Conservation (phyloP, 92 coral and sea anemone genomes). For the Phenganax marumi region DNA sequence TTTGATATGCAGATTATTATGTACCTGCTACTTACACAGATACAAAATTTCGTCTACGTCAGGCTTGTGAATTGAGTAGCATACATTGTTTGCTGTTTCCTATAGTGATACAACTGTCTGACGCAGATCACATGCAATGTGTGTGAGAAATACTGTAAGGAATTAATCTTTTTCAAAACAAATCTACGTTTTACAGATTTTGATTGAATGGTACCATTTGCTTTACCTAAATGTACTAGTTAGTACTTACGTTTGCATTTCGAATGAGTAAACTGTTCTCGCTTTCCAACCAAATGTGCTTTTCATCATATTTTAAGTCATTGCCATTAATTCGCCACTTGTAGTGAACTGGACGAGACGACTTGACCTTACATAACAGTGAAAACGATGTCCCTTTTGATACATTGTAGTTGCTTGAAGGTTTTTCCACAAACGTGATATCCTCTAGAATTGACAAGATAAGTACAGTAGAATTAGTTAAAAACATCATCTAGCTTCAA, state of each 20-base stretch:
- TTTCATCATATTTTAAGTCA: constrained; percentile 22
- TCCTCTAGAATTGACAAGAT: constrained; percentile 21
- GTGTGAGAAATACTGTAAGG: too few relatives aligned
- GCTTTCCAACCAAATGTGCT: constrained; percentile 6
- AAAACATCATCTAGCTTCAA: not conserved
- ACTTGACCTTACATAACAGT: constrained; percentile 15
- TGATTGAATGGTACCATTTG: too few relatives aligned
- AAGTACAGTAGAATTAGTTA: not conserved
- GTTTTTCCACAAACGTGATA: constrained; percentile 15
- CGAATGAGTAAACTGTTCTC: constrained; percentile 15
- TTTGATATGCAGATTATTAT: too few relatives aligned
- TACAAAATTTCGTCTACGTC: too few relatives aligned
- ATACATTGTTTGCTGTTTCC: too few relatives aligned
- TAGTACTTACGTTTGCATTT: constrained; percentile 22
- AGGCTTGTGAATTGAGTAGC: too few relatives aligned
- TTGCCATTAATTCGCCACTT: constrained; percentile 30
- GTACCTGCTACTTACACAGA: too few relatives aligned
- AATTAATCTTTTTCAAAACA: too few relatives aligned
- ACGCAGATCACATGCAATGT: too few relatives aligned
- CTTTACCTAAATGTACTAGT: not conserved
- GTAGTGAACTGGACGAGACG: constrained; percentile 22
- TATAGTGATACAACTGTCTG: too few relatives aligned
- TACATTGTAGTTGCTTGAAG: constrained; percentile 1
- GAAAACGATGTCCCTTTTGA: constrained; percentile 19
- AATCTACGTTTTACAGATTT: too few relatives aligned